Evolutionary conservation across 2,113 vertebrate genomes (phyloP).

Genomic region (Smithornis capensis): DNA sequence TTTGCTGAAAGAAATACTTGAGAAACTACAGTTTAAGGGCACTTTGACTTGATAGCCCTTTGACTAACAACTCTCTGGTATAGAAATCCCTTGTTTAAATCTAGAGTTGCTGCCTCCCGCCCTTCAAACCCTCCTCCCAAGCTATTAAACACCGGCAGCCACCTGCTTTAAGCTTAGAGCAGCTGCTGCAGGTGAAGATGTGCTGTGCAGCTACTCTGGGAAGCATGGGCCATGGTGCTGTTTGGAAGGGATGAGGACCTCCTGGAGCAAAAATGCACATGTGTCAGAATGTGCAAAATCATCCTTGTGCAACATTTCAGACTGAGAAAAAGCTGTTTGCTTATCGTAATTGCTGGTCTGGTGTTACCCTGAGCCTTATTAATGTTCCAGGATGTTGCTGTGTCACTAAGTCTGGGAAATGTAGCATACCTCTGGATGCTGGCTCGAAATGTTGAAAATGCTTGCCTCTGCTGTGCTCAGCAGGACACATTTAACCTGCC

Average conservation of each 20-base stretch:
- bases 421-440: not conserved
- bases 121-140: not conserved
- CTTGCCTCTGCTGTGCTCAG: not conserved
- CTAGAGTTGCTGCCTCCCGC: not conserved
- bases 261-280: not conserved
- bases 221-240: rapidly evolving
- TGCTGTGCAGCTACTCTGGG: rapidly evolving
- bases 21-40: constrained; percentile 41
- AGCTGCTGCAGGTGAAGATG: constrained; percentile 15
- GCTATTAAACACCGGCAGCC: not conserved
- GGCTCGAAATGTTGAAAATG: not conserved
- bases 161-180: not conserved
- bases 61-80: not conserved
- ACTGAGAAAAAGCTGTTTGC: not conserved
- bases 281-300: not conserved
- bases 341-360: not conserved
- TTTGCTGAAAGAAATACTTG: constrained; percentile 31
- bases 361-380: not conserved
- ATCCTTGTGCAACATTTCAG: not conserved
- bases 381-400: not conserved
- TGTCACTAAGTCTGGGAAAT: not conserved
- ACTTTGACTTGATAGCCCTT: not conserved
- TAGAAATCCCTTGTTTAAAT: not conserved
- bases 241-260: not conserved
- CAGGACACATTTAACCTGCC: not conserved